These are phyloP conservation scores for Balanococcus diminutus DNA, from an alignment of 2,888 invertebrate species.

Conservation along the genomic window DNA sequence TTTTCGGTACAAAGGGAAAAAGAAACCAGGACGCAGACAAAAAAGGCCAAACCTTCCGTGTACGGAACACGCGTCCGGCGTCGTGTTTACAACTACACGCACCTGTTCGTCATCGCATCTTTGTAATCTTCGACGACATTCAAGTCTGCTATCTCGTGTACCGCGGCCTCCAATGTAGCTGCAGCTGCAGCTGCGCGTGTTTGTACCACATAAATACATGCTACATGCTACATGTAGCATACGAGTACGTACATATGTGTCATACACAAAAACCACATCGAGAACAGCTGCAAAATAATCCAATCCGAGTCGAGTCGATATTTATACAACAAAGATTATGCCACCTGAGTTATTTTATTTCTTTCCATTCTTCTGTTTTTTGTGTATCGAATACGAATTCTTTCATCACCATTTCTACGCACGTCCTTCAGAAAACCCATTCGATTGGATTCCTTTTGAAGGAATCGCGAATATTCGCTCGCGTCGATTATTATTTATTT, in stretches of 20 bases:
- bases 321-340: neutral
- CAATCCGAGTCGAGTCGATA: neutral
- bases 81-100: neutral
- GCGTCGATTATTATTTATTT: no score
- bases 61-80: neutral
- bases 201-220: neutral
- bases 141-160: neutral
- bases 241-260: neutral
- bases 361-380: neutral
- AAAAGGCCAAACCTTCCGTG: neutral
- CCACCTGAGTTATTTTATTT: neutral
- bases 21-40: neutral
- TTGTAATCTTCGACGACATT: neutral
- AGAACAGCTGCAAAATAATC: slow-evolving; percentile 9
- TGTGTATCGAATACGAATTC: neutral
- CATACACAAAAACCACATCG: neutral
- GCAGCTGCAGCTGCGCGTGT: neutral
- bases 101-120: neutral
- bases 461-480: neutral
- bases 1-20: neutral
- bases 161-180: neutral
- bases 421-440: neutral
- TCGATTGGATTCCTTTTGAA: neutral
- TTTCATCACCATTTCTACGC: neutral
- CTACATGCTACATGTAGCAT: neutral